Evolutionary conservation across 2,113 vertebrate species (phyloP).

Genomic region (Thalassarche chlororhynchos): DNA sequence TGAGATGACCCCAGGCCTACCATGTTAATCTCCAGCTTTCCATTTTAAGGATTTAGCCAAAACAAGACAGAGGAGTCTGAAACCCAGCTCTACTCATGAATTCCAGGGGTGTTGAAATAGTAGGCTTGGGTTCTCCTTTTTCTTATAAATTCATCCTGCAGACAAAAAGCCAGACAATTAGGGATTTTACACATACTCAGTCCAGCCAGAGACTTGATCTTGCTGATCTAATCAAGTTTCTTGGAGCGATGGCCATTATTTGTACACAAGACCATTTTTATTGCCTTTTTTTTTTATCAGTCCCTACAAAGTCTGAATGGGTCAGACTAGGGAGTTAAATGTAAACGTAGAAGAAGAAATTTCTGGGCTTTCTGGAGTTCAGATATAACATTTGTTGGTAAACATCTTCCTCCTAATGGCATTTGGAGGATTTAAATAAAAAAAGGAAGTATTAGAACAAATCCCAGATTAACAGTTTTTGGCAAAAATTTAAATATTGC

Average conservation of each 20-base stretch:
- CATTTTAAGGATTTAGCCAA: conserved; percentile 49
- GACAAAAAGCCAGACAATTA: conserved; percentile 39
- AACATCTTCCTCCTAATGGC: background rate
- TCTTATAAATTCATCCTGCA: conserved; percentile 40
- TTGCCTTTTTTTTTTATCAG: background rate
- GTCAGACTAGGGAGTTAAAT: background rate
- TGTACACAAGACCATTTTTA: background rate
- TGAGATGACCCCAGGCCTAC: conserved; percentile 36
- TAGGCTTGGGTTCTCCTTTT: conserved; percentile 35
- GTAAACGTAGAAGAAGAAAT: background rate
- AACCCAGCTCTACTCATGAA: conserved; percentile 16
- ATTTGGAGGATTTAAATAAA: background rate
- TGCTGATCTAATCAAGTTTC: conserved; percentile 37
- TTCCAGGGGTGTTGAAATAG: conserved; percentile 24
- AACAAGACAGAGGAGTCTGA: conserved; percentile 10
- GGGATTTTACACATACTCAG: conserved; percentile 20
- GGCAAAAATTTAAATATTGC: background rate
- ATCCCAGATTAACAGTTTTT: background rate
- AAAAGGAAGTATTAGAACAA: background rate
- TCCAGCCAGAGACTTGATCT: conserved; percentile 8
- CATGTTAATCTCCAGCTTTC: conserved; percentile 17
- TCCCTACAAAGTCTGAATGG: background rate
- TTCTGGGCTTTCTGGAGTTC: background rate
- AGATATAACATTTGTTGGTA: background rate
- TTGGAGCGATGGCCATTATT: background rate